Conservation (phyloP, 2,888 invertebrate species). For the Nowickia ferox region DNA sequence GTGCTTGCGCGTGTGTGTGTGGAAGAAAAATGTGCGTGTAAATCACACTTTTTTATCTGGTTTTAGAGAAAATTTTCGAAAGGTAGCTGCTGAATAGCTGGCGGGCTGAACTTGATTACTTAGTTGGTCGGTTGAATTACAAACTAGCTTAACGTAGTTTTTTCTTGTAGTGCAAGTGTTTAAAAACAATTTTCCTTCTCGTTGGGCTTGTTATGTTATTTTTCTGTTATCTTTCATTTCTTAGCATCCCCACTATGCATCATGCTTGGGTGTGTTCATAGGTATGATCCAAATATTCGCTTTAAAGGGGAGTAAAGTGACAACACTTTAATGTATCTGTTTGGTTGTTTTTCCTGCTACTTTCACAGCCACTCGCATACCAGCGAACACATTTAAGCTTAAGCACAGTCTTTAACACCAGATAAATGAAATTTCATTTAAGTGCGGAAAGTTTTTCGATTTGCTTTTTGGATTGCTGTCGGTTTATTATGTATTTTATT, state of each 20-base stretch:
- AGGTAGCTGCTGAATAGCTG: background rate
- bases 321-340: too few relatives aligned
- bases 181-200: constrained; percentile 68
- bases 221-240: constrained; percentile 38
- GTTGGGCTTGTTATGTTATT: constrained; percentile 54
- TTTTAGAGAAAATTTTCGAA: constrained; percentile 9
- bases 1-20: background rate
- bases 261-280: too few relatives aligned
- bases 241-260: background rate
- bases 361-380: constrained; percentile 20
- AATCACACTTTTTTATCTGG: constrained; percentile 43
- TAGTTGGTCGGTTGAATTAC: constrained; percentile 4
- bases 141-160: background rate
- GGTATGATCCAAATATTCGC: too few relatives aligned
- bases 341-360: background rate
- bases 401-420: constrained; percentile 9
- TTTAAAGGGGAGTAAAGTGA: too few relatives aligned
- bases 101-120: background rate
- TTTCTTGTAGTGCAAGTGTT: constrained; percentile 50
- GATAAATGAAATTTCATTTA: constrained; percentile 29
- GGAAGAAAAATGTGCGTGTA: constrained; percentile 41
- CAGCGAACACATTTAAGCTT: background rate
- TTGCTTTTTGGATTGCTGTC: constrained; percentile 25
- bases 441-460: constrained; percentile 38
- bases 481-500: constrained; percentile 27